These are phyloP conservation scores for Ceratitis capitata DNA, from an alignment of 1,140 invertebrate genomes.

Conservation along the genomic window DNA sequence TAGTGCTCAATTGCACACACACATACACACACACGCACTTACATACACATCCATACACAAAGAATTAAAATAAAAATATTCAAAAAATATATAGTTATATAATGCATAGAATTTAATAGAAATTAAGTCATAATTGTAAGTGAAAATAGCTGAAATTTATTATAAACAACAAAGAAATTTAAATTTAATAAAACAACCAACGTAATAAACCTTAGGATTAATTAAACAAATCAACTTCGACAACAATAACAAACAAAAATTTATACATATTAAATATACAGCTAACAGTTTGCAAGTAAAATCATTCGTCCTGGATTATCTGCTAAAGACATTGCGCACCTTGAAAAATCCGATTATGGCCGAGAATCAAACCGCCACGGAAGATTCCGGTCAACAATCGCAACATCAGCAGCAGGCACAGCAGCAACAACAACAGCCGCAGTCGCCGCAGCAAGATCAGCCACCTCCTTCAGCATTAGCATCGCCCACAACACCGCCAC, in stretches of 20 bases:
- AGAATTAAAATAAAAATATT: not conserved
- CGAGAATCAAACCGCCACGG: constrained; percentile 65
- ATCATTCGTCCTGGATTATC: constrained; percentile 63
- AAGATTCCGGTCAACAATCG: constrained; percentile 63
- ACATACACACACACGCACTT: no score
- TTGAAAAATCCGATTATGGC: constrained; percentile 65
- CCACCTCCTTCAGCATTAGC: constrained; percentile 26
- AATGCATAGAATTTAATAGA: constrained; percentile 2
- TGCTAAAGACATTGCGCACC: constrained; percentile 63
- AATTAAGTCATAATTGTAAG: not conserved
- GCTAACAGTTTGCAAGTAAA: constrained; percentile 43
- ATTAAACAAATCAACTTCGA: not conserved
- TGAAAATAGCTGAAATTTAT: constrained; percentile 4
- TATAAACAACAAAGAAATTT: not conserved
- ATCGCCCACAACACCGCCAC: constrained; percentile 45
- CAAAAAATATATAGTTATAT: not conserved
- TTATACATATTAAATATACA: not conserved
- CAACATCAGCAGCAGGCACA: constrained; percentile 57
- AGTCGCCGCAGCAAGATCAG: constrained; percentile 47
- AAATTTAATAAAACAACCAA: not conserved
- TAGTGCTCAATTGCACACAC: not conserved
- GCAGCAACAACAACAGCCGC: constrained; percentile 52
- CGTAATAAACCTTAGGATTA: not conserved
- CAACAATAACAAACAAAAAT: no score
- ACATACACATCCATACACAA: not conserved